These are phyloP conservation scores for Crocuta crocuta DNA, from an alignment of 2,113 vertebrate species.

Conservation along the genomic window DNA sequence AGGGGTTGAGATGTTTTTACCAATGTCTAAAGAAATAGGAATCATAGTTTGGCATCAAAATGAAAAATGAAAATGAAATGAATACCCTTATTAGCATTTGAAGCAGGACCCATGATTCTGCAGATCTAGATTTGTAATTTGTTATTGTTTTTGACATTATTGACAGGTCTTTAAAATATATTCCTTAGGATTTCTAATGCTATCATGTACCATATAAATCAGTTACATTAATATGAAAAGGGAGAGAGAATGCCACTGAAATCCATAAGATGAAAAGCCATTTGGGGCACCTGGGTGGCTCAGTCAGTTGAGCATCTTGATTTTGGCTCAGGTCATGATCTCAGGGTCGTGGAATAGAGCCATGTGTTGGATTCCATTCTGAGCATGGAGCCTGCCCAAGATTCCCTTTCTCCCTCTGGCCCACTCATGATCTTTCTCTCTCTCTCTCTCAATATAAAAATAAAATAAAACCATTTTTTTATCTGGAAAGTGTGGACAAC, in stretches of 20 bases:
- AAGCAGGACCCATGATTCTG: not conserved
- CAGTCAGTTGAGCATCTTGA: too few species aligned
- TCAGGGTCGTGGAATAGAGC: too few species aligned
- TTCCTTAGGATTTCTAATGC: not conserved
- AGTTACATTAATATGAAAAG: not conserved
- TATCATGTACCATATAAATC: not conserved
- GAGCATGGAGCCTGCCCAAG: too few species aligned
- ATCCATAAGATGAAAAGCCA: not conserved
- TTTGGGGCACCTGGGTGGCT: not conserved
- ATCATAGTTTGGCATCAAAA: not conserved
- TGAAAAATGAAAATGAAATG: not conserved
- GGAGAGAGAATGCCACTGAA: not conserved
- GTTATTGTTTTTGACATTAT: not conserved
- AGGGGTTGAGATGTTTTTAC: not conserved
- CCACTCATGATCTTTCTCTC: too few species aligned
- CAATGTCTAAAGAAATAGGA: slow-evolving; percentile 1
- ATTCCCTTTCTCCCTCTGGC: too few species aligned
- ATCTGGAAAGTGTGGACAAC: not conserved
- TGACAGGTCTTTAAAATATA: not conserved
- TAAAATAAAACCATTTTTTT: not conserved
- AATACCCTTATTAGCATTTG: not conserved
- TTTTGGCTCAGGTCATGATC: too few species aligned
- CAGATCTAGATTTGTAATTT: not conserved
- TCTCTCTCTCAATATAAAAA: too few species aligned
- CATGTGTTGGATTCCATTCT: too few species aligned